Base-by-base conservation (phyloP, 1,140 invertebrate genomes). In the Achatina immaculata region DNA sequence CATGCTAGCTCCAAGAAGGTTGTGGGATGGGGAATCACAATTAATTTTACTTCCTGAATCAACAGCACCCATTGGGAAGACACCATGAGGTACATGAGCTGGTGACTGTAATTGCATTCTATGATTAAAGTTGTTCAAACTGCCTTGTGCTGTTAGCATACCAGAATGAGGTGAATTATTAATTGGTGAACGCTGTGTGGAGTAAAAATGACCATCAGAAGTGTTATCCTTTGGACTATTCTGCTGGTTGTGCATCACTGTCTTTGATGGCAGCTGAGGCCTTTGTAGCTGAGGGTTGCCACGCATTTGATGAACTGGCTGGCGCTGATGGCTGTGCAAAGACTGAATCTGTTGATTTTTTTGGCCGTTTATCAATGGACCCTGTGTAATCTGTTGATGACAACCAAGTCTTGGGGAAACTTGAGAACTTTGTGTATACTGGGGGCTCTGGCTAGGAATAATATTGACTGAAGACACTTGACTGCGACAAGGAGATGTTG, bases 281-380 rank as follows among this genome's bases (percentile, higher is more conserved):
- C 58, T 62, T 31, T 62, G 58, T 62, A 28, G 16, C 58, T 62
- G 58, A 62, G 3, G 9, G 16, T 16, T 62, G 31, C 58, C n/a
- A 62, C 21, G 28, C 4, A 62, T 34, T 28, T 31, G 7, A 24
- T 21, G 3, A 55, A 24, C 21, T 62, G 58, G 4, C 28, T 62
- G 58, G 58, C 3, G 19, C 28, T 62, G 58, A 9, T 62, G 58
- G 31, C 31, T 62, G 28, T 2, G 58, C 6, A 34, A 62, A 62
- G 58, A 62, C 28, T 62, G 58, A 28, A 62, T 62, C 58, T 34
- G 58, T 31, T 28, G 58, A 62, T 62, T 28, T 62, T 62, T 62
- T 16, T 21, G 58, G 28, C 28, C 31, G 28, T 31, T 6, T 6
- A 62, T 28, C n/a, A 62, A 31, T 55, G 48, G 48, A 62, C 6